Conservation (phyloP, 2,888 invertebrate genomes). For the Villa cingulata region DNA sequence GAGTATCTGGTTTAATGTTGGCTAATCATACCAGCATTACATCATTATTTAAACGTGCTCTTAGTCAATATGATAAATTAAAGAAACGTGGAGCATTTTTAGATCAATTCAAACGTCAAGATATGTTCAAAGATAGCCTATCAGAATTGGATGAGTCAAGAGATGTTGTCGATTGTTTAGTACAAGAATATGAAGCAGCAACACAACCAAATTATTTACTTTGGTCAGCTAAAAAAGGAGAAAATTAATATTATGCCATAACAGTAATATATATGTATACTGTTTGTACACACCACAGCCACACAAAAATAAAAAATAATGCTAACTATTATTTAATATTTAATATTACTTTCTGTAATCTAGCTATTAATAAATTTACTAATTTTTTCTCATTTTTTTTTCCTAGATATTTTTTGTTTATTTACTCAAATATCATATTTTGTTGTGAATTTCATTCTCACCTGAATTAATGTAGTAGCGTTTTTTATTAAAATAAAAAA, state of each 20-base stretch:
- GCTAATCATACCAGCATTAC: constrained; percentile 98
- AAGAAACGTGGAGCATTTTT: constrained; percentile 91
- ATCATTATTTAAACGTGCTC: constrained; percentile 79
- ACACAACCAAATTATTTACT: constrained; percentile 78
- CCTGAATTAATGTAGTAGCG: no score
- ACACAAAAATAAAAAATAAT: no score
- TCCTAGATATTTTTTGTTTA: no score
- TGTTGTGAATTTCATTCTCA: no score
- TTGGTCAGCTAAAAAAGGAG: constrained; percentile 39
- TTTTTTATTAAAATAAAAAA: no score
- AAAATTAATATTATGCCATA: constrained; percentile 11
- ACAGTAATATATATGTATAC: no score
- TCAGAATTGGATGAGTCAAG: constrained; percentile 84
- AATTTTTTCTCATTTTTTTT: no score
- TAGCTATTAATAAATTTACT: no score
- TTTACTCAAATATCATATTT: no score
- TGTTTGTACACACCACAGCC: no score
- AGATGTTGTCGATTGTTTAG: constrained; percentile 80
- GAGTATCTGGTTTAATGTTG: constrained; percentile 93
- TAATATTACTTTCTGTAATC: no score
- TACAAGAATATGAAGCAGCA: constrained; percentile 91
- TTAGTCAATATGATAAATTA: constrained; percentile 88
- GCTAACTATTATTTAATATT: no score
- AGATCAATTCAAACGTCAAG: constrained; percentile 91
- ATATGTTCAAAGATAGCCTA: constrained; percentile 83